Evolutionary conservation across 2,113 vertebrate genomes (phyloP).

Genomic region (Apistogramma diplotaenia): DNA sequence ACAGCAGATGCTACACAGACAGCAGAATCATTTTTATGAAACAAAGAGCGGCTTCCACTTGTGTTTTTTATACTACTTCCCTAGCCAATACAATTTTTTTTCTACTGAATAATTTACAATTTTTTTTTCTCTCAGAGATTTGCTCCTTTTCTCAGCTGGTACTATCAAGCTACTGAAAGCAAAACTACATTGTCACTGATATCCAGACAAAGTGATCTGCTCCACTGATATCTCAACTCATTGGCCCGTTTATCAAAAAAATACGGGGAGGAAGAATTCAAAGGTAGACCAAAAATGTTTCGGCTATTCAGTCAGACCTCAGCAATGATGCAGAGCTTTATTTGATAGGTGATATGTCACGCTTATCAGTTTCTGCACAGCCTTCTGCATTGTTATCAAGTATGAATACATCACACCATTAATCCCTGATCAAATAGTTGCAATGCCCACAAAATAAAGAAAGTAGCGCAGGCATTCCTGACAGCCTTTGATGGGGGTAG

Average conservation of each 20-base stretch:
- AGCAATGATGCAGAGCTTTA: neutral
- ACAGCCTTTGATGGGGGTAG: slow-evolving; percentile 1
- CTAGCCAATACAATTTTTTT: neutral
- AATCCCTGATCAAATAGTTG: neutral
- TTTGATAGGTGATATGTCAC: neutral
- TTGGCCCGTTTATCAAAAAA: neutral
- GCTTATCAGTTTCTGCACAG: neutral
- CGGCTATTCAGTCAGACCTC: neutral
- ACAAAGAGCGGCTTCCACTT: neutral
- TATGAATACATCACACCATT: neutral
- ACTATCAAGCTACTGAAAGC: neutral
- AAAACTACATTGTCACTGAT: neutral
- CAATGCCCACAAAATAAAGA: neutral
- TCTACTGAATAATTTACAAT: neutral
- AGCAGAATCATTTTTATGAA: neutral
- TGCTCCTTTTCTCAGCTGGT: neutral
- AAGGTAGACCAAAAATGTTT: neutral
- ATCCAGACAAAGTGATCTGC: neutral
- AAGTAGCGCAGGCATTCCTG: neutral
- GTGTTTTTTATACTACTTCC: neutral
- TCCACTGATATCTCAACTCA: neutral
- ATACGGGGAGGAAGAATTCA: neutral
- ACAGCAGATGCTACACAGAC: slow-evolving; percentile 34
- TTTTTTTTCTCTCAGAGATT: neutral
- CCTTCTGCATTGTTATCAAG: neutral